Evolutionary conservation across 2,797 vertebrate genomes (phyloP), one percentile per base, ranked within the genome.

Genomic region (Balearica regulorum): DNA sequence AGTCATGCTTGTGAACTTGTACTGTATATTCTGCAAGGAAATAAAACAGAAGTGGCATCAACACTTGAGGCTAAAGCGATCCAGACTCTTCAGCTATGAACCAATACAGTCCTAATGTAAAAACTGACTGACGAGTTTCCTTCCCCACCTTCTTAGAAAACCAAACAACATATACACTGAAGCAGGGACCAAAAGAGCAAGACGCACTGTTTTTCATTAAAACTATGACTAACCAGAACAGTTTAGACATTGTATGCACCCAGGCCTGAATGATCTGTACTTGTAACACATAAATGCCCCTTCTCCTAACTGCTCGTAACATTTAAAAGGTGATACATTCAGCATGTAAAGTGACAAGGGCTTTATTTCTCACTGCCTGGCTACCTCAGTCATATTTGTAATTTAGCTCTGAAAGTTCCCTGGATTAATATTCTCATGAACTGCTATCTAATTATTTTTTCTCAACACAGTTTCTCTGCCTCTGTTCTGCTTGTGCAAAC

Each of bases 21-120:
- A 89, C 78, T 97, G 97, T 46, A 95, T 93, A 51, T 93, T 92
- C 98, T 98, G 83, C 20, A 83, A 95, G 25, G 31, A 90, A 96
- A 80, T 65, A 77, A 81, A 72, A 87, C 4, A 83, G 13, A 58
- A 93, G 8, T 13, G 20, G 4, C 16, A 76, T 37, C 10, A 83
- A 71, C 28, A 49, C 12, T 71, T 60, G 28, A 61, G 65, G 44
- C 7, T 78, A 31, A 62, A 78, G 13, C 14, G 10, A 72, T 28
- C 7, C 48, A 54, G n/a, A 55, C 25, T 46, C 31, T 62, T 89
- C 60, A 81, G 20, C 39, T 69, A 60, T 22, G 31, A 89, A 11
- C 25, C 58, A 70, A 26, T 49, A 80, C 14, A 43, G 37, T 25
- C 24, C 15, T 43, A 28, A 55, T 3, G 37, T 8, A 60, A 78